A percentile compares a stretch with the other conserved stretches of the same genome.
These are phyloP conservation scores for Pseudococcus viburni DNA, from an alignment of 2,888 invertebrate genomes.

Conservation along the genomic window DNA sequence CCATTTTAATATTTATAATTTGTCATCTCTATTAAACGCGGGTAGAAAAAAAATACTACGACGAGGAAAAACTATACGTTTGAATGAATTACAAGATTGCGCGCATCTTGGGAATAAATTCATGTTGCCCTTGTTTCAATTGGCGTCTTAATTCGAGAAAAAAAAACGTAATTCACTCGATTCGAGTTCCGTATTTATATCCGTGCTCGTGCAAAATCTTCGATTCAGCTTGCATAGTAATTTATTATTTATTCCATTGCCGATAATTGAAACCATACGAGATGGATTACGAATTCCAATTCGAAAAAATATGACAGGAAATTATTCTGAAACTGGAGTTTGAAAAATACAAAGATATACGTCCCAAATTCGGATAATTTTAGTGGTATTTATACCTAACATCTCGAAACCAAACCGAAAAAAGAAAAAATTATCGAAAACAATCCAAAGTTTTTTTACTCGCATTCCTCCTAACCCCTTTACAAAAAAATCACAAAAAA, in stretches of 20 bases:
- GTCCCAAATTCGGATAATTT: too few species aligned
- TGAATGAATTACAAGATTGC: slow-evolving; percentile 4
- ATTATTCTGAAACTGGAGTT: too few species aligned
- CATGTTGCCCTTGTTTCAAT: not conserved
- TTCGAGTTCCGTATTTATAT: not conserved
- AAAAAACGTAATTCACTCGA: not conserved
- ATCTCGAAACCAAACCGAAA: too few species aligned
- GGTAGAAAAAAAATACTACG: not conserved
- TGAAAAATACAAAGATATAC: too few species aligned
- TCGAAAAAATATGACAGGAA: too few species aligned
- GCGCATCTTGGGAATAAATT: slow-evolving; percentile 3
- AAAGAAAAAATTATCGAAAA: too few species aligned
- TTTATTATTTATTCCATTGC: not conserved
- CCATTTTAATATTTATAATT: slow-evolving; percentile 31
- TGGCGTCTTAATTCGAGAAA: not conserved
- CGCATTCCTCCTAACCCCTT: too few species aligned
- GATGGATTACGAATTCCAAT: too few species aligned
- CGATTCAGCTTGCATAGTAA: not conserved
- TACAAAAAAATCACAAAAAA: too few species aligned
- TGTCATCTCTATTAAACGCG: not conserved
- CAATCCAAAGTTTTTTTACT: too few species aligned
- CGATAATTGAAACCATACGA: not conserved
- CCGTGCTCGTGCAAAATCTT: not conserved
- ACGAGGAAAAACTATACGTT: not conserved
- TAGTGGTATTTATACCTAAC: too few species aligned